Base-by-base conservation (phyloP, 1,140 invertebrate species). In the Drosophila baimaii region DNA sequence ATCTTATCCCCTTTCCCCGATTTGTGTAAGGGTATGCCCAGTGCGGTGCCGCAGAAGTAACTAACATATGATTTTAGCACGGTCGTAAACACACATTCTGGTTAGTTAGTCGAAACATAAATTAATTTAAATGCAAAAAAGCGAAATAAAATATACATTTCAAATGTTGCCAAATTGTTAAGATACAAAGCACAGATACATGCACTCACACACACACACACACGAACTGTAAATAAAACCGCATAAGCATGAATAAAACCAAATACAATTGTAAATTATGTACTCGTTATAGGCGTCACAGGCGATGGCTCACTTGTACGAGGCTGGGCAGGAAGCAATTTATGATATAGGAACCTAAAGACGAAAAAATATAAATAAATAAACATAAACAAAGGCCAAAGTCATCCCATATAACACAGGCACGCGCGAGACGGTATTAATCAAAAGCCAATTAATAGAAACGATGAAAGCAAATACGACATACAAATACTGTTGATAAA, bases 241-340 rank as follows among this genome's bases (percentile, higher is more conserved):
- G 52, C 19, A 72, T 44, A 52, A 46, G 59, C 63, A 75, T 80
- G 58, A 62, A 76, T 63, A 63, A 81, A 54, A 69, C 21, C 25
- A 52, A 74, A 77, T 62, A 66, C 52, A 77, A 82, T 79, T 86
- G 82, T 88, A 86, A 86, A 86, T 88, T 79, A 86, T 69, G 61
- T 86, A 86, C 79, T 88, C 58, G 76, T 79, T 88, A 76, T 82
- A 77, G 74, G 70, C 70, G 69, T 52, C 52, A 63, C 41, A 55
- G 64, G 62, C 54, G 31, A 61, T 64, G 49, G 46, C 61, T 63
- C 73, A 81, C 74, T 81, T 70, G 33, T 61, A 58, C 56, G 55
- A 58, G 51, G 51, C 31, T 59, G 52, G 39, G 17, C 33, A 74
- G 29, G 33, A 33, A 63, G 39, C 59, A 25, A 54, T 61, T 71